phyloP scores from a whole-genome alignment of 2,797 vertebrate genomes.

The Sebastes hopkinsi region DNA sequence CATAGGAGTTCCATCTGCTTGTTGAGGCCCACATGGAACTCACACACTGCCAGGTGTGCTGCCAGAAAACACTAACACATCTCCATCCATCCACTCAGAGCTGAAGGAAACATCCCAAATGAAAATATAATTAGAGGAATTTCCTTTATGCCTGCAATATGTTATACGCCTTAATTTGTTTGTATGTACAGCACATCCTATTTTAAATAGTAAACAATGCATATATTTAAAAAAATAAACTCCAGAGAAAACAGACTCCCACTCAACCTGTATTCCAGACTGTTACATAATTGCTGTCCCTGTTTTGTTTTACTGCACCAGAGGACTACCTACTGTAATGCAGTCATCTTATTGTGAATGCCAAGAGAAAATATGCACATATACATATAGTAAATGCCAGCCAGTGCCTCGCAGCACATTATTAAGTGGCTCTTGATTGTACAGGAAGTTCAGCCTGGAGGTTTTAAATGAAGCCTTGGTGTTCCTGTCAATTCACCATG shows the following conservation, averaged over 20 bases:
- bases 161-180: slow-evolving; percentile 8
- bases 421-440: slow-evolving; percentile 11
- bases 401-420: neutral
- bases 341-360: slow-evolving; percentile 21
- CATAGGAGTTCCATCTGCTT: slow-evolving; percentile 49
- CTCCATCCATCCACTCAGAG: slow-evolving; percentile 28
- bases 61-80: slow-evolving; percentile 21
- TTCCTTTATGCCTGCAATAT: slow-evolving; percentile 5
- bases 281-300: slow-evolving; percentile 39
- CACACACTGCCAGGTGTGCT: slow-evolving; percentile 45
- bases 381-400: neutral
- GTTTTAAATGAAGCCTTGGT: slow-evolving; percentile 39
- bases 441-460: slow-evolving; percentile 3
- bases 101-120: slow-evolving; percentile 20
- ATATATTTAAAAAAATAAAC: slow-evolving; percentile 9
- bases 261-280: slow-evolving; percentile 50
- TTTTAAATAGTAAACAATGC: slow-evolving; percentile 9
- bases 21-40: slow-evolving; percentile 42
- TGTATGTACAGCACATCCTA: neutral
- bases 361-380: slow-evolving; percentile 5
- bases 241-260: slow-evolving; percentile 32
- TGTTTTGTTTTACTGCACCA: slow-evolving; percentile 49
- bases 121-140: neutral
- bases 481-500: slow-evolving; percentile 41
- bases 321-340: slow-evolving; percentile 14